phyloP scores from a whole-genome alignment of 2,888 invertebrate species.

The Phasia obesa region DNA sequence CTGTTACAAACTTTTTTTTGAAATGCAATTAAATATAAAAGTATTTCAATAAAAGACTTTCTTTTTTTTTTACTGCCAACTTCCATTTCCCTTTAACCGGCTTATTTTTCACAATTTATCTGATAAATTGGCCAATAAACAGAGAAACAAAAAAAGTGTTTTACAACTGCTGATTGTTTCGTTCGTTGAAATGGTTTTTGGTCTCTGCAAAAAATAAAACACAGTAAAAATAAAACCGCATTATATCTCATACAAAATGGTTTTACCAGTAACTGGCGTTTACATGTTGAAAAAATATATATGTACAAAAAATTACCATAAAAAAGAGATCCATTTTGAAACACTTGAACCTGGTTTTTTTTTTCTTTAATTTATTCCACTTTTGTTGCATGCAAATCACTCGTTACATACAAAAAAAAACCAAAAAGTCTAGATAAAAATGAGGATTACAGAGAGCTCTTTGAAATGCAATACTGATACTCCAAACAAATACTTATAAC shows the following conservation, averaged over 20 bases:
- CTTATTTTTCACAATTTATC: slow-evolving; percentile 38
- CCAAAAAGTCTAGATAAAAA: neutral
- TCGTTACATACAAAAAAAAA: slow-evolving; percentile 10
- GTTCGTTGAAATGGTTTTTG: slow-evolving; percentile 11
- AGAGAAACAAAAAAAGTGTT: slow-evolving; percentile 4
- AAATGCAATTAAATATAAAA: slow-evolving; percentile 60
- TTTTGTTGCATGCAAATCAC: slow-evolving; percentile 41
- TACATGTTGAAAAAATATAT: slow-evolving; percentile 10
- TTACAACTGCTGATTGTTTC: slow-evolving; percentile 44
- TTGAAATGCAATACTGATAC: slow-evolving; percentile 11
- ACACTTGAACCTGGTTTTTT: neutral
- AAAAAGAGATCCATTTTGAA: slow-evolving; percentile 46
- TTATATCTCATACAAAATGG: neutral
- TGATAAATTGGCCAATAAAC: slow-evolving; percentile 40
- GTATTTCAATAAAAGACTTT: slow-evolving; percentile 41
- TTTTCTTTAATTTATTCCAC: slow-evolving; percentile 2
- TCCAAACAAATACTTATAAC: neutral
- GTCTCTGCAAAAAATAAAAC: neutral
- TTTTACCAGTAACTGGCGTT: slow-evolving; percentile 23
- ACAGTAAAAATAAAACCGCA: slow-evolving; percentile 1
- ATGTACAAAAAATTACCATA: slow-evolving; percentile 54
- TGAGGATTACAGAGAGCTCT: neutral
- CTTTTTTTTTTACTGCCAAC: neutral
- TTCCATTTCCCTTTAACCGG: neutral
- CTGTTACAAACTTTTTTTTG: neutral